Base-by-base conservation (phyloP, 2,113 vertebrate genomes). In the Acanthochromis polyacanthus region DNA sequence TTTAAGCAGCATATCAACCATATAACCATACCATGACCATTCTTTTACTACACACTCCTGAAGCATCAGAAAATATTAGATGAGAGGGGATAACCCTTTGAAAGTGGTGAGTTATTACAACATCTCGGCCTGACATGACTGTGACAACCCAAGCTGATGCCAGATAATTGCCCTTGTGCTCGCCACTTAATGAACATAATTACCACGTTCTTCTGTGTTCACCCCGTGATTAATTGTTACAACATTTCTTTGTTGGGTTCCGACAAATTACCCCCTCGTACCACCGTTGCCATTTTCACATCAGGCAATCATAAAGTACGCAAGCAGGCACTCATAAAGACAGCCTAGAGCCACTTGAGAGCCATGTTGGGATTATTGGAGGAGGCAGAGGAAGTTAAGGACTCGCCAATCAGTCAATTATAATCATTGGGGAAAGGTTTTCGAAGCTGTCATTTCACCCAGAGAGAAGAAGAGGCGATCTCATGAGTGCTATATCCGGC, bases 151-250 rank as follows among this genome's bases (percentile, higher is more conserved):
- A 61, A 84, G 82, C 82, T 70, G 91, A 93, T 88, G 88, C 78
- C 69, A 86, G 90, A 92, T 95, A 94, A 95, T 95, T 94, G 90
- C 91, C 90, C 91, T 80, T 71, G 51, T 88, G 91, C 92, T 94
- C 86, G 80, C 93, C 90, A 88, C 92, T 94, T 94, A 95, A 95
- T 94, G 92, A 95, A 94, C 93, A 93, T 93, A 94, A 94, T 94
- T 93, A 90, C 93, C 81, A 86, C 81, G 68, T 94, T 93, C 89
- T 87, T 92, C 89, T 48, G 88, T 75, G 88, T 90, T 94, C 91
- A 87, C 92, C 86, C 92, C 66, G 69, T 95, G 93, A 95, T 94
- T 94, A 94, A 95, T 94, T 94, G 93, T 93, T 94, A 93, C 93
- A 93, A 92, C 91, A 85, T 91, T 94, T 93, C 91, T 93, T 94